Base-by-base conservation (phyloP, 2,888 invertebrate genomes). In the Trichopria drosophilae region DNA sequence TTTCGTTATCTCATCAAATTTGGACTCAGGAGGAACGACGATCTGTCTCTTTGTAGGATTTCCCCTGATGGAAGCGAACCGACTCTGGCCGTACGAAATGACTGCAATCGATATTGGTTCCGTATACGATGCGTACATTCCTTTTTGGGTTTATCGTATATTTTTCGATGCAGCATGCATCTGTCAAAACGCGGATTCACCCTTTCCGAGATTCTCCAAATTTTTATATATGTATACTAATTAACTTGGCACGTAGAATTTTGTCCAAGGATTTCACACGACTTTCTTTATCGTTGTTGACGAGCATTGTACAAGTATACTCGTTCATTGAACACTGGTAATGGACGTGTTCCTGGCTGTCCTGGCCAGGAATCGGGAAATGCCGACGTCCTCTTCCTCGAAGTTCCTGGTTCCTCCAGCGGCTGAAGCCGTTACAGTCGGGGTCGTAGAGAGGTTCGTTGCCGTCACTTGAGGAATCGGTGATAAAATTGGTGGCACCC, bases 1-100 rank as follows among this genome's bases (percentile, higher is more conserved):
- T 53, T 61, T 59, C 66, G 67, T 71, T 73, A 70, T 71, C 72
- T 72, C 72, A 69, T 72, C 71, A 72, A 69, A 73, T 69, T 71
- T 68, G 71, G 67, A 71, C 68, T 67, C 46, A n/a, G n/a, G n/a
- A n/a, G n/a, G n/a, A n/a, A n/a, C n/a, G 16, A 28, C 52, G 48
- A 39, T 6, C 6, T 26, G 58, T 65, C 67, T 62, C 71, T 73
- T 72, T 73, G 70, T 72, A 55, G 73, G 71, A 71, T 72, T 73
- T 69, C 63, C 49, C 57, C 58, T 55, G 58, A 60, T 54, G 59
- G 59, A 68, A 71, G 71, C 69, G 68, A 72, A 70, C 71, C 64
- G 64, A 61, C 61, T 63, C 63, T 60, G 45, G 51, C 54, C 51
- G 53, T 55, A n/a, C n/a, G n/a, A n/a, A n/a, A n/a, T n/a, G n/a